A percentile compares a stretch with the other conserved stretches of the same genome.
Conservation (phyloP, 2,797 vertebrate genomes). For the Halcyon smyrnensis region DNA sequence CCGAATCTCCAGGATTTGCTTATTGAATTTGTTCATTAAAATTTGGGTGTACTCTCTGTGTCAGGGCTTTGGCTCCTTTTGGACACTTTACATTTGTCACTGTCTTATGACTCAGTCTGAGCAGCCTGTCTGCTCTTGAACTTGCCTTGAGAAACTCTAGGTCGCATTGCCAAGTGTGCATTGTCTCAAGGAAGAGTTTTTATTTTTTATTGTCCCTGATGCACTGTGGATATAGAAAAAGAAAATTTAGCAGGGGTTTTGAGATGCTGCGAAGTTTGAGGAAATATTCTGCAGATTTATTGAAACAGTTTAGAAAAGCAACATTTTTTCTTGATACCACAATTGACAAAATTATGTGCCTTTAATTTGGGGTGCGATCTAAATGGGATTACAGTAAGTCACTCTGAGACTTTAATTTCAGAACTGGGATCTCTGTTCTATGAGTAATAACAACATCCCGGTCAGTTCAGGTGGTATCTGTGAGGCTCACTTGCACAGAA, state of each 20-base stretch:
- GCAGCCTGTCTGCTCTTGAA: slow-evolving; percentile 10
- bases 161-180: neutral
- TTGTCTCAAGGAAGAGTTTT: neutral
- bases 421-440: neutral
- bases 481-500: neutral
- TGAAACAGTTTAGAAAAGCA: neutral
- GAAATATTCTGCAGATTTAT: neutral
- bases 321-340: neutral
- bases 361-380: neutral
- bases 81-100: neutral
- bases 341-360: neutral
- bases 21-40: slow-evolving; percentile 10
- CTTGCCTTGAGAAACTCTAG: neutral
- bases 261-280: slow-evolving; percentile 4
- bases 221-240: neutral
- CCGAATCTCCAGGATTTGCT: neutral
- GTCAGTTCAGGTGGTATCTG: neutral
- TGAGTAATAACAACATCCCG: rapidly evolving
- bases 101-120: neutral
- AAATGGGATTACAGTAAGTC: neutral
- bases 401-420: neutral
- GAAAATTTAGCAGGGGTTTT: neutral
- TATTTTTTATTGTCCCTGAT: neutral
- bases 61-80: slow-evolving; percentile 24
- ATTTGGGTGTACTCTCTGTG: neutral